Evolutionary conservation across 2,113 vertebrate species (phyloP).

Genomic region (Scortum barcoo): DNA sequence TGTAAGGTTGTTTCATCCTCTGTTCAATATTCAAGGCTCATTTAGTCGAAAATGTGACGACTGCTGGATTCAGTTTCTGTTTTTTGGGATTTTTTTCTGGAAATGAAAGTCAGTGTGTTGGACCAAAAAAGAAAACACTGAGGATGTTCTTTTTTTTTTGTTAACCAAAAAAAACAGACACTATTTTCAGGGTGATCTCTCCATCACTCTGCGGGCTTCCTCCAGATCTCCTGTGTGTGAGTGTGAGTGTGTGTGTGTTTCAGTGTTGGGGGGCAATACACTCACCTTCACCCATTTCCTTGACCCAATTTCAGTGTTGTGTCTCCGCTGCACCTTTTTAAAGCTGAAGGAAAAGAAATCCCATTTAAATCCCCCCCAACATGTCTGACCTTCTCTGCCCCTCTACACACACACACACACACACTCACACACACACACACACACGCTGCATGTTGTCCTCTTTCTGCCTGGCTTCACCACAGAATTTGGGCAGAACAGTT

Average conservation of each 20-base stretch:
- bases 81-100: not conserved
- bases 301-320: slow-evolving; percentile 73
- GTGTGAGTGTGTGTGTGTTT: slow-evolving; percentile 17
- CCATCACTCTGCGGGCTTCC: slow-evolving; percentile 35
- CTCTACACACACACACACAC: slow-evolving; percentile 20
- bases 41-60: not conserved
- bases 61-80: not conserved
- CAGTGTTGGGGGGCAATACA: slow-evolving; percentile 32
- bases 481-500: slow-evolving; percentile 75
- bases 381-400: slow-evolving; percentile 68
- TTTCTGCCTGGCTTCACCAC: slow-evolving; percentile 78
- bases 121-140: not conserved
- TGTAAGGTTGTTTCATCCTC: not conserved
- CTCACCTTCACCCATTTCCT: slow-evolving; percentile 76
- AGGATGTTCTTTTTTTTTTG: not conserved
- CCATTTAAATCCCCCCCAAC: slow-evolving; percentile 65
- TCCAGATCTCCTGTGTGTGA: slow-evolving; percentile 3
- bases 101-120: not conserved
- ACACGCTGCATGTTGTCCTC: slow-evolving; percentile 68
- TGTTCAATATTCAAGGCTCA: not conserved
- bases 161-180: not conserved
- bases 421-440: slow-evolving; percentile 31
- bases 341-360: slow-evolving; percentile 64
- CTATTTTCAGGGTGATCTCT: slow-evolving; percentile 23
- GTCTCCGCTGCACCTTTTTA: slow-evolving; percentile 61